Evolutionary conservation across 2,113 vertebrate species (phyloP).

Genomic region (Amia ocellicauda): DNA sequence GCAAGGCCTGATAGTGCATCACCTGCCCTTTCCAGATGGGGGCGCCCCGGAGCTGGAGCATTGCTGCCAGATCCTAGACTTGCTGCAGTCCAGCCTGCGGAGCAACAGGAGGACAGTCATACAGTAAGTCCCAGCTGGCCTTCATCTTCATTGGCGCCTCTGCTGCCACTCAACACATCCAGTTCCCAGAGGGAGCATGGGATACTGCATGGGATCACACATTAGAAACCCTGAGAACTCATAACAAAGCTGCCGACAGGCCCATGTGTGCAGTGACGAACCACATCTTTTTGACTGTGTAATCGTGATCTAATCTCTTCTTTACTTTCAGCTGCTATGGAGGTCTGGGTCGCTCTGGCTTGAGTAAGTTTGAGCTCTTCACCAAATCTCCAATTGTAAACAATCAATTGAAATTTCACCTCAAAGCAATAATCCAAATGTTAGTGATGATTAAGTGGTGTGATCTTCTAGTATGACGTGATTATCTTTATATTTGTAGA

Average conservation of each 20-base stretch:
- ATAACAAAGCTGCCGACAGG: too few relatives aligned
- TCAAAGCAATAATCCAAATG: too few relatives aligned
- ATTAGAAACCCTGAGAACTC: too few relatives aligned
- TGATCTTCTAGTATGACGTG: too few relatives aligned
- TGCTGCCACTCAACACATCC: too few relatives aligned
- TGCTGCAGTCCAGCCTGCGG: conserved; percentile 70
- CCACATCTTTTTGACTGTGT: neutral
- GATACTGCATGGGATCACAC: too few relatives aligned
- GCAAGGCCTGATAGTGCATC: conserved; percentile 69
- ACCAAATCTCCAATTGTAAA: too few relatives aligned
- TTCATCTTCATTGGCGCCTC: too few relatives aligned
- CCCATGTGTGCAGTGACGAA: conserved; percentile 2
- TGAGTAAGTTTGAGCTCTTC: conserved; percentile 62
- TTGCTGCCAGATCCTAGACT: conserved; percentile 75
- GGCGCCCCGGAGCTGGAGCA: conserved; percentile 68
- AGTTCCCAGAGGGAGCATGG: too few relatives aligned
- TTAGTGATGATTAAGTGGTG: too few relatives aligned
- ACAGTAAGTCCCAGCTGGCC: conserved; percentile 67
- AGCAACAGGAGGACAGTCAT: conserved; percentile 71
- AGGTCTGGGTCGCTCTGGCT: conserved; percentile 78
- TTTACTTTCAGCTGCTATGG: conserved; percentile 77
- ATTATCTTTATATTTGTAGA: too few relatives aligned
- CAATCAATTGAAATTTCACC: too few relatives aligned
- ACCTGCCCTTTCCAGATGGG: conserved; percentile 77
- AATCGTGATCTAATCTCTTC: neutral